Conservation (phyloP, 2,888 invertebrate genomes). For the Macroteleia sp. region DNA sequence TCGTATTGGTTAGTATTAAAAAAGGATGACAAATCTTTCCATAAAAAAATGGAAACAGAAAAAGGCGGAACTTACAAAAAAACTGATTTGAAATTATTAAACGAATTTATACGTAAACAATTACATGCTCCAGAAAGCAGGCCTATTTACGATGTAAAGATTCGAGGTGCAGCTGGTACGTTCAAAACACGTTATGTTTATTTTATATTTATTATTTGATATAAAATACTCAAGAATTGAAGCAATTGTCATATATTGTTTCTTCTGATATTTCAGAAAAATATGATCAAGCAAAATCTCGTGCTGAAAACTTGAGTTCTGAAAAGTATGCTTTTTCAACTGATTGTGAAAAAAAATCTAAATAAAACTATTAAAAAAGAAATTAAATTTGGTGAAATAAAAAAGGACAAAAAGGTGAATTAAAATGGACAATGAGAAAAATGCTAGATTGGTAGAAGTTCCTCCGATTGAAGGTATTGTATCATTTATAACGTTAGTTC, state of each 20-base stretch:
- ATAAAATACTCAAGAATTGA: neutral
- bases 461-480: no score
- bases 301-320: neutral
- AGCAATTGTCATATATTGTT: no score
- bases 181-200: no score
- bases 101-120: neutral
- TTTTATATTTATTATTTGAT: no score
- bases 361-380: no score
- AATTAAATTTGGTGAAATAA: no score
- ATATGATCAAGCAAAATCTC: neutral
- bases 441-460: no score
- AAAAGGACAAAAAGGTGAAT: no score
- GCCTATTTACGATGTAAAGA: conserved; percentile 16
- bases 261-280: neutral
- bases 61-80: conserved; percentile 1
- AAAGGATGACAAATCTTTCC: conserved; percentile 4
- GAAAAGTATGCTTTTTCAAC: neutral
- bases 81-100: neutral
- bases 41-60: conserved; percentile 8
- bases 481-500: no score
- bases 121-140: conserved; percentile 18
- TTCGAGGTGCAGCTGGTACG: conserved; percentile 21
- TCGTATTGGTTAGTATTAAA: conserved; percentile 9
- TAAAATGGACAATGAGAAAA: no score
- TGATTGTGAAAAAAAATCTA: no score